phyloP scores from a whole-genome alignment of 35 echinoderm and acorn worm species.

The Ophioderma brevispina region DNA sequence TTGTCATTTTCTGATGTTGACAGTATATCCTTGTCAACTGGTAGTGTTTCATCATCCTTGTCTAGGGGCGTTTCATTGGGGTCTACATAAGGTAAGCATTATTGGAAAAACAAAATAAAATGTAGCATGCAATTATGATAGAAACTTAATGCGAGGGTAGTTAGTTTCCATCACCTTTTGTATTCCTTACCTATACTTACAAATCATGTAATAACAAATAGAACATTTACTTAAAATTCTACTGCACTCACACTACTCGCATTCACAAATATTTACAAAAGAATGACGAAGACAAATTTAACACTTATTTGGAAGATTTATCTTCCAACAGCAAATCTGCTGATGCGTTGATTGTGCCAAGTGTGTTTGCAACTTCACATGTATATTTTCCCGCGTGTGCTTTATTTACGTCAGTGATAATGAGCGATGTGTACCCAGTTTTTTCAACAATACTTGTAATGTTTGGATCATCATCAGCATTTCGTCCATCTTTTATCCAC shows the following conservation, averaged over 20 bases:
- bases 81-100: background rate
- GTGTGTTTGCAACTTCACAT: slow-evolving; percentile 76
- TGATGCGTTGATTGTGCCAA: slow-evolving; percentile 63
- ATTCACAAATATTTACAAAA: background rate
- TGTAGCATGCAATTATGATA: background rate
- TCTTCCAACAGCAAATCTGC: slow-evolving; percentile 36
- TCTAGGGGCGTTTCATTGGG: background rate
- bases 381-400: slow-evolving; percentile 83
- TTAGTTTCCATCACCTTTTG: background rate
- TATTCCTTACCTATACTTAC: background rate
- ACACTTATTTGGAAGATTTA: background rate
- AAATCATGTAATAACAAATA: background rate
- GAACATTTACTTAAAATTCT: background rate
- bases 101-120: background rate
- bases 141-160: background rate
- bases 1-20: background rate
- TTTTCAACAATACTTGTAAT: slow-evolving; percentile 64
- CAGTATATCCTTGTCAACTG: background rate
- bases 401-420: slow-evolving; percentile 79
- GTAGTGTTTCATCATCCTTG: background rate
- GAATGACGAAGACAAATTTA: background rate
- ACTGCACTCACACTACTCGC: background rate
- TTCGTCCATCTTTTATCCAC: slow-evolving; percentile 75
- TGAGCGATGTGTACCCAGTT: slow-evolving; percentile 57
- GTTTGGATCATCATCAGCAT: slow-evolving; percentile 74